phyloP scores from a whole-genome alignment of 2,888 invertebrate genomes.

The Lasioglossum lativentre region DNA sequence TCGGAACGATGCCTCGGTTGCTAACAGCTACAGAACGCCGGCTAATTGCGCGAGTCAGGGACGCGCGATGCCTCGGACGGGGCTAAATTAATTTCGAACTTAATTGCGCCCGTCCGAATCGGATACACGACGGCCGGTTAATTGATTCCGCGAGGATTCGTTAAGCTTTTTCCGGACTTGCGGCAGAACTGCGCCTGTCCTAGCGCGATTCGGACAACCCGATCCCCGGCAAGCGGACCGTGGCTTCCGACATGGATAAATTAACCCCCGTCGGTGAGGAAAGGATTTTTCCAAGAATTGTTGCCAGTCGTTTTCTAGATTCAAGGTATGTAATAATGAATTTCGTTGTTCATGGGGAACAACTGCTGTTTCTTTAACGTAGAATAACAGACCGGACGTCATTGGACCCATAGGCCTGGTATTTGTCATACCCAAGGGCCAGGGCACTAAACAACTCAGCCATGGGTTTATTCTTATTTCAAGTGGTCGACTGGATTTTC shows the following conservation, averaged over 20 bases:
- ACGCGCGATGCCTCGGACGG: conserved; percentile 36
- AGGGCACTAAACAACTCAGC: too few species aligned
- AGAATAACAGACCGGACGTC: too few species aligned
- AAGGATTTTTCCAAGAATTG: neutral
- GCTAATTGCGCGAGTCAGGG: conserved; percentile 65
- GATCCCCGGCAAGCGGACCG: neutral
- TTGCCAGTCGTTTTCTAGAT: neutral
- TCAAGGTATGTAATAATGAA: too few species aligned
- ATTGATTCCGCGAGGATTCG: conserved; percentile 49
- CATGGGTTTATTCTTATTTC: too few species aligned
- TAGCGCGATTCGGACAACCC: neutral
- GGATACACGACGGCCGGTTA: conserved; percentile 38
- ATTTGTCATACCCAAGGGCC: too few species aligned
- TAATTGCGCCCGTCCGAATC: conserved; percentile 62
- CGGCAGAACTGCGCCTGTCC: neutral
- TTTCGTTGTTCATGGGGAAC: too few species aligned
- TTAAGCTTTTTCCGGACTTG: conserved; percentile 9
- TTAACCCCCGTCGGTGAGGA: neutral
- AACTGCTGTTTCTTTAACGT: too few species aligned
- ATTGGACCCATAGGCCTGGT: too few species aligned
- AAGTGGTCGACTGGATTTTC: too few species aligned
- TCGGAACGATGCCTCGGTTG: conserved; percentile 41
- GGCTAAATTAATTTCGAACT: conserved; percentile 65
- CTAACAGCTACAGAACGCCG: conserved; percentile 56
- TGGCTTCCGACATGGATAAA: neutral